Base-by-base conservation (phyloP, 1,140 invertebrate species). In the Riptortus pedestris region DNA sequence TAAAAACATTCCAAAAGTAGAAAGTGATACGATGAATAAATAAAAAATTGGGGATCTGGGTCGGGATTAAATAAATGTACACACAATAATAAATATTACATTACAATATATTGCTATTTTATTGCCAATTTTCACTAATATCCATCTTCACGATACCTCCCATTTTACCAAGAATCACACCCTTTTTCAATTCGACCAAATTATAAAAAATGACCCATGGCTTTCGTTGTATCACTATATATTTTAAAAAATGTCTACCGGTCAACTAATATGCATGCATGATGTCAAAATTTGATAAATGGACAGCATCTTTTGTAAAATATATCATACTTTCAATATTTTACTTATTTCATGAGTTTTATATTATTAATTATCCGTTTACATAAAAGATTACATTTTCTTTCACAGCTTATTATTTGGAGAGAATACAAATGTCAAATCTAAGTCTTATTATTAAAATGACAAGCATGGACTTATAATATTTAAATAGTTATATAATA, bases 31-130 rank as follows among this genome's bases (percentile, higher is more conserved):
- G 16, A 47, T 47, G 3, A 47, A 4, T 47, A 22, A 47, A 47
- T 20, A 14, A 11, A 47, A 47, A n/a, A n/a, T 22, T 20, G 45
- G 51, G 24, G 26, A 22, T 18, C 16, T 4, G 24, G 22, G 51
- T 9, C 12, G 28, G 55, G 55, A 18, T 31, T 33, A 59, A 43
- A 59, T 33, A 64, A 64, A 64, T 59, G 38, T 43, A 64, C 52
- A 47, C 18, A 43, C 11, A 26, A 20, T 60, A 26, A 29, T 47
- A 59, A 55, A 64, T 45, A 59, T 48, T 65, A 65, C 64, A 65
- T 60, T 65, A 65, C 64, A 61, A 65, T 65, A 65, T 65, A 65
- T 65, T 65, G 64, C 64, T 65, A 65, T 65, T 65, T 65, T 65
- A 65, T 65, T 65, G 64, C 64, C 64, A 64, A 58, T 65, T 65